A percentile compares a stretch with the other conserved stretches of the same genome.
These are phyloP conservation scores for Lophura nycthemera DNA, from an alignment of 2,113 vertebrate genomes.

Conservation along the genomic window DNA sequence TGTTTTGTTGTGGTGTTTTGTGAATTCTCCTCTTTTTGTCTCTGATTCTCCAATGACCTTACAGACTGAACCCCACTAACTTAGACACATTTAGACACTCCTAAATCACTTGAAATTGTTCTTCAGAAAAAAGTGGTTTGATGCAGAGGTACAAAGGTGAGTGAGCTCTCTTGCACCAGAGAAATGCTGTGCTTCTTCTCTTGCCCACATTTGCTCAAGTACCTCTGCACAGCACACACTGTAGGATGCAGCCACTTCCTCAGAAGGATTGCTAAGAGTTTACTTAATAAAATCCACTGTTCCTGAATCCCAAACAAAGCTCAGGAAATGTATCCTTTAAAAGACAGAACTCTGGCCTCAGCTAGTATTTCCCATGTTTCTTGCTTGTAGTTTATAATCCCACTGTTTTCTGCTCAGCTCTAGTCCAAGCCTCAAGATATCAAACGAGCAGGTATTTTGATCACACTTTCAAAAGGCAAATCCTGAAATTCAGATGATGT, in stretches of 20 bases:
- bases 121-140: neutral
- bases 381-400: neutral
- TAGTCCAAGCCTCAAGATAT: neutral
- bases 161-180: neutral
- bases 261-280: neutral
- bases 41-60: neutral
- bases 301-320: neutral
- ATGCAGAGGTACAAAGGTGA: neutral
- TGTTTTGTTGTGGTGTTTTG: neutral
- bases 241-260: neutral
- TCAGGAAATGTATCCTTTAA: rapidly evolving
- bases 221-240: neutral
- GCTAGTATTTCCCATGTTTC: neutral
- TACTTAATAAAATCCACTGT: neutral
- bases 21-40: neutral
- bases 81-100: neutral
- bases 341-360: neutral
- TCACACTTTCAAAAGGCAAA: neutral
- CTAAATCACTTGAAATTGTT: neutral
- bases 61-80: neutral
- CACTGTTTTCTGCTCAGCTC: neutral
- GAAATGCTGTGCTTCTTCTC: neutral
- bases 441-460: neutral
- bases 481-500: neutral
- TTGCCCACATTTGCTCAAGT: neutral